These are phyloP conservation scores for Heliocidaris tuberculata DNA, from an alignment of 35 echinoderm and acorn worm genomes.

Conservation along the genomic window DNA sequence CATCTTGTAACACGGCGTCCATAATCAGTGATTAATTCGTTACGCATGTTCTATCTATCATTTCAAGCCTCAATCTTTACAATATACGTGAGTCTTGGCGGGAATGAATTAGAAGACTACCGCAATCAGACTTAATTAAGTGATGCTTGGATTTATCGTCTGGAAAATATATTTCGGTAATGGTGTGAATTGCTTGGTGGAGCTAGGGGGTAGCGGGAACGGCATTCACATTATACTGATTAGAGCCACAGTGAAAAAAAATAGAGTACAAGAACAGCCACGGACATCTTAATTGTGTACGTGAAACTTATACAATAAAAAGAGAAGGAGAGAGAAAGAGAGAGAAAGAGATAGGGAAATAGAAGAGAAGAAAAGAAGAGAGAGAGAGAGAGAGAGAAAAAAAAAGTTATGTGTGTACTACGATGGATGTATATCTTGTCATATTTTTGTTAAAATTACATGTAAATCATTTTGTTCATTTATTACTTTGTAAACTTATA, in stretches of 20 bases:
- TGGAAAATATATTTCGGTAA: neutral
- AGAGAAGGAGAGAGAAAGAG: too few species aligned
- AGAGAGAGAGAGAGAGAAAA: too few species aligned
- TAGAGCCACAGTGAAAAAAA: neutral
- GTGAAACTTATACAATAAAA: too few species aligned
- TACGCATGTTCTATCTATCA: neutral
- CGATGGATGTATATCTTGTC: too few species aligned
- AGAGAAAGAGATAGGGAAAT: too few species aligned
- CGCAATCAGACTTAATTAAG: neutral
- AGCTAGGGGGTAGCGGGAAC: neutral
- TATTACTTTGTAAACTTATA: too few species aligned
- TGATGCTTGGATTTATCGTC: neutral
- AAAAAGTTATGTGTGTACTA: too few species aligned
- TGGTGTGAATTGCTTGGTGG: neutral
- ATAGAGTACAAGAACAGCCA: neutral
- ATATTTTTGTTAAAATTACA: too few species aligned
- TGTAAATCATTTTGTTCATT: too few species aligned
- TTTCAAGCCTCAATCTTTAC: neutral
- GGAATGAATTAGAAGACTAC: neutral
- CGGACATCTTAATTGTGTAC: too few species aligned
- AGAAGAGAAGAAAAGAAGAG: too few species aligned
- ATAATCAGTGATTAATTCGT: constrained; percentile 3
- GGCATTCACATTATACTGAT: neutral
- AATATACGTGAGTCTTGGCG: neutral
- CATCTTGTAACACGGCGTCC: neutral